Percentiles rank a stretch among this genome's conserved stretches.
Evolutionary conservation across 53 echinoderm and acorn worm species (phyloP).

Genomic region (Crossaster papposus): DNA sequence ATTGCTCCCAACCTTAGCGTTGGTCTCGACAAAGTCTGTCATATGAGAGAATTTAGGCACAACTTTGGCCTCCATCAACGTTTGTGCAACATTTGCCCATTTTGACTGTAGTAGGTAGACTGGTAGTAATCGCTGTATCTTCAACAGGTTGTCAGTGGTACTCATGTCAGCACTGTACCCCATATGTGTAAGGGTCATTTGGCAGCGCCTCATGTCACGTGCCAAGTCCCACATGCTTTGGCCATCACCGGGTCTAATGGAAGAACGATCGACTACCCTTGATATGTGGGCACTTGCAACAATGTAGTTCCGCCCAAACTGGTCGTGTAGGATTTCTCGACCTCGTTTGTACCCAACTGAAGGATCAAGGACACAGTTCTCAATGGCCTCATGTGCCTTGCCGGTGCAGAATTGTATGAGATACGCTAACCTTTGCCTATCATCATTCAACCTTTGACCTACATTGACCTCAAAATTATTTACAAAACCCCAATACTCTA

Average conservation of each 20-base stretch:
- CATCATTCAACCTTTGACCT: too few species aligned
- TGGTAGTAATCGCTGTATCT: conserved; percentile 67
- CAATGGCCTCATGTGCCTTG: conserved; percentile 60
- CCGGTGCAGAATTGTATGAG: too few species aligned
- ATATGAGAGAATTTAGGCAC: conserved; percentile 68
- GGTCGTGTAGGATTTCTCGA: too few species aligned
- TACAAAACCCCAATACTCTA: too few species aligned
- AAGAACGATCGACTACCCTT: conserved; percentile 50
- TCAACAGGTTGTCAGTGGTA: too few species aligned
- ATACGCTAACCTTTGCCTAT: too few species aligned
- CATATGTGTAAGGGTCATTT: conserved; percentile 73
- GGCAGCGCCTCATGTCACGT: conserved; percentile 79
- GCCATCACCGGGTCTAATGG: conserved; percentile 42
- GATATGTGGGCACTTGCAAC: conserved; percentile 61
- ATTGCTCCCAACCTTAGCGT: too few species aligned
- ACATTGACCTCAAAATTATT: too few species aligned
- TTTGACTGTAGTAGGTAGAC: conserved; percentile 61
- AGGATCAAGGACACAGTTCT: conserved; percentile 60
- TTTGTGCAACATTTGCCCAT: conserved; percentile 64
- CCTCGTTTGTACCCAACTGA: too few species aligned
- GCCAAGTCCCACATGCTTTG: conserved; percentile 75
- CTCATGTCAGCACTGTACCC: too few species aligned
- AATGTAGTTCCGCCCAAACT: too few species aligned
- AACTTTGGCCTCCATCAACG: conserved; percentile 61
- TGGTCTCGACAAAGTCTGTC: too few species aligned